Conservation (phyloP, 2,113 vertebrate species). For the Pluvialis apricaria region DNA sequence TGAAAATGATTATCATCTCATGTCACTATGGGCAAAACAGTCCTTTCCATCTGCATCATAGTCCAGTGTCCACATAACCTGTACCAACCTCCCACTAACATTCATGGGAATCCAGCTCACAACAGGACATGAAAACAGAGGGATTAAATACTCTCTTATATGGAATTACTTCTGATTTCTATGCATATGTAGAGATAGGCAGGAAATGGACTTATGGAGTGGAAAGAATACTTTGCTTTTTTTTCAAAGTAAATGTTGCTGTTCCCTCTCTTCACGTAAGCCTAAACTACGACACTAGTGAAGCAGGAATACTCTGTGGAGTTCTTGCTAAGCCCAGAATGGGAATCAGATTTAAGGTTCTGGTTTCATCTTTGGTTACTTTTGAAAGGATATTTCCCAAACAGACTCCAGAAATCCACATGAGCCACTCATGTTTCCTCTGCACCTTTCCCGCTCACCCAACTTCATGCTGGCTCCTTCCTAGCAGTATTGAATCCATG, state of each 20-base stretch:
- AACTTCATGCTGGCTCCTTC: background rate
- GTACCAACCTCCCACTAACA: background rate
- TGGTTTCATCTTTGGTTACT: background rate
- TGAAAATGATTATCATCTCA: background rate
- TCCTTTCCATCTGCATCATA: background rate
- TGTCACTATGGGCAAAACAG: background rate
- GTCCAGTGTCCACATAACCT: background rate
- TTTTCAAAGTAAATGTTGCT: background rate
- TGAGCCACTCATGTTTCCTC: fast-evolving
- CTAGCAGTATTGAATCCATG: background rate
- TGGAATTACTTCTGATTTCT: background rate
- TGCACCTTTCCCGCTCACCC: background rate
- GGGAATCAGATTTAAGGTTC: background rate
- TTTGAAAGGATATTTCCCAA: background rate
- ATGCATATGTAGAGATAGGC: background rate
- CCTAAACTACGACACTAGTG: too few species aligned
- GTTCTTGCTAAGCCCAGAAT: background rate
- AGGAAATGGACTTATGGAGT: background rate
- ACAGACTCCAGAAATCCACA: background rate
- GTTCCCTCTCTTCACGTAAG: background rate
- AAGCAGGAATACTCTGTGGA: background rate
- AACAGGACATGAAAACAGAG: background rate
- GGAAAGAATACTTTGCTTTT: background rate
- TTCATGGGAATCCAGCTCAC: background rate
- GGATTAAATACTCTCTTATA: background rate